Conservation (phyloP, 2,888 invertebrate species). For the Scelioninae gen. 1 region DNA sequence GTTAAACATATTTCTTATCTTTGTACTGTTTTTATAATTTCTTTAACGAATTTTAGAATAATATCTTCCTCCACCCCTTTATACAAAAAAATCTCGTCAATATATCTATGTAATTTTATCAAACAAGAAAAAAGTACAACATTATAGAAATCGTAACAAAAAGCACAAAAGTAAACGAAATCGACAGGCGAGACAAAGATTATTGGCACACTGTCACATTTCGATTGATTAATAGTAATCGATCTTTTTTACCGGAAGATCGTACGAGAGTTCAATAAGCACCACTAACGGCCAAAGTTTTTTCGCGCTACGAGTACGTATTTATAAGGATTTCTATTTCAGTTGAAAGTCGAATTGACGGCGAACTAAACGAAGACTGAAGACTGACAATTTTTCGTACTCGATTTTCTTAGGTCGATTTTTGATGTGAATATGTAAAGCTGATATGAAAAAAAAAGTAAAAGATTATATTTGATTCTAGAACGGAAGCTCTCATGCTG, state of each 20-base stretch:
- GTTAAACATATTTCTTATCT: no score
- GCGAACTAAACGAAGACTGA: conserved; percentile 23
- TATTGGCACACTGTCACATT: conserved; percentile 83
- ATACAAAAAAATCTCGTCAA: background rate
- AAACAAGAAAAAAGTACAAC: background rate
- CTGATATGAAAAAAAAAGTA: conserved; percentile 20
- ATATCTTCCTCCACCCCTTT: background rate
- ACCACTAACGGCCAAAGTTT: conserved; percentile 61
- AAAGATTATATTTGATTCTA: no score
- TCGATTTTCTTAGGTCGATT: background rate
- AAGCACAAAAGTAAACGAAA: conserved; percentile 63
- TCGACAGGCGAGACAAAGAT: conserved; percentile 72
- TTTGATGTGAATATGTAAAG: conserved; percentile 51
- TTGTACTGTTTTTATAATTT: no score
- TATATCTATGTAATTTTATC: background rate
- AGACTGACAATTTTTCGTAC: conserved; percentile 20
- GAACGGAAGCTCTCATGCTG: no score
- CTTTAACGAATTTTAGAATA: no score
- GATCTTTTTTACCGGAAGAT: conserved; percentile 67
- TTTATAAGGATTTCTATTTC: conserved; percentile 48
- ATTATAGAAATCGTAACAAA: background rate
- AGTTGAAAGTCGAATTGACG: conserved; percentile 46
- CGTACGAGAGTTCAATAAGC: conserved; percentile 58
- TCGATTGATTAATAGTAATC: conserved; percentile 66
- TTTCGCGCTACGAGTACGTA: conserved; percentile 58